Evolutionary conservation across 2,797 vertebrate genomes (phyloP).

Genomic region (Trematomus bernacchii): DNA sequence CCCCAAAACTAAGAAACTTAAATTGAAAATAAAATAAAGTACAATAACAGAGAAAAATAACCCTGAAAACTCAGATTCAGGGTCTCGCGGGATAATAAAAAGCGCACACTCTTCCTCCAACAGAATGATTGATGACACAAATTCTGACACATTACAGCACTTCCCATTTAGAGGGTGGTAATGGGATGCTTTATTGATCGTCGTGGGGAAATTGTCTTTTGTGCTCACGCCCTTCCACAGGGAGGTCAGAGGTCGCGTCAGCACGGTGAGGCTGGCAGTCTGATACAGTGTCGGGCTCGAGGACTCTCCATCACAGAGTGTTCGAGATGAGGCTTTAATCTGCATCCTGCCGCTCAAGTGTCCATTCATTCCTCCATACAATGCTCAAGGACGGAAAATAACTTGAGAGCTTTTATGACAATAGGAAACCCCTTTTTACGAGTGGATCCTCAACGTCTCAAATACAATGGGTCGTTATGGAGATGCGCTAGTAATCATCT

Average conservation of each 20-base stretch:
- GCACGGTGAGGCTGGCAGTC: background rate
- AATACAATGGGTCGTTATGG: background rate
- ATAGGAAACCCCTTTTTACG: background rate
- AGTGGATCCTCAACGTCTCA: background rate
- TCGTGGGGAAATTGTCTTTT: conserved; percentile 31
- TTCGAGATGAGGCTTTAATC: conserved; percentile 9
- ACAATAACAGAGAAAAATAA: background rate
- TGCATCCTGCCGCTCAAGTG: background rate
- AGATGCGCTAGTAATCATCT: background rate
- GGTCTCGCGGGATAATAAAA: background rate
- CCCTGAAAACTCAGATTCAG: background rate
- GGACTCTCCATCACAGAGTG: conserved; percentile 15
- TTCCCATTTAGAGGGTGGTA: conserved; percentile 28
- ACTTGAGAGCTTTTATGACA: background rate
- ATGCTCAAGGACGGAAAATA: background rate
- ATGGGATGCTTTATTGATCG: conserved; percentile 55
- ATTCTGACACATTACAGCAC: conserved; percentile 50
- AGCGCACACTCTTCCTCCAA: background rate
- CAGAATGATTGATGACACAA: conserved; percentile 54
- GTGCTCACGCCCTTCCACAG: background rate
- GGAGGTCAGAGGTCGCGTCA: conserved; percentile 40
- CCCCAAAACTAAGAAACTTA: background rate
- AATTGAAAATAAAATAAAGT: background rate
- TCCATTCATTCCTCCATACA: background rate
- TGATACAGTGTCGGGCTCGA: conserved; percentile 14